Evolutionary conservation across 1,140 invertebrate genomes (phyloP).

Genomic region (Hyposmocoma kahamanoa): DNA sequence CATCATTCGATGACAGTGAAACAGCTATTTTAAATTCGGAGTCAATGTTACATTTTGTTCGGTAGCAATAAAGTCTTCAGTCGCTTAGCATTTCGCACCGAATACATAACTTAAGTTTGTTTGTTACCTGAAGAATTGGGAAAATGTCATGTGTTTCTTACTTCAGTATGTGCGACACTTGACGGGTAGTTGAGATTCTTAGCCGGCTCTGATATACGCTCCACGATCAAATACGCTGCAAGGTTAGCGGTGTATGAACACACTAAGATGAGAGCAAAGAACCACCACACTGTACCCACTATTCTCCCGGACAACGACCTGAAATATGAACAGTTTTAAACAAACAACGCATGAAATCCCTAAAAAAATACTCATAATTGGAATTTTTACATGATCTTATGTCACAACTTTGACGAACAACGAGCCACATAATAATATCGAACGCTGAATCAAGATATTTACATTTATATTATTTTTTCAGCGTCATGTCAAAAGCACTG

Average conservation of each 20-base stretch:
- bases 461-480: not conserved
- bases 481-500: not conserved
- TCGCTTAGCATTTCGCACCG: conserved; percentile 26
- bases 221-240: conserved; percentile 96
- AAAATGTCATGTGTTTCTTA: conserved; percentile 79
- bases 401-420: too few species aligned
- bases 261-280: conserved; percentile 98
- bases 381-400: too few species aligned
- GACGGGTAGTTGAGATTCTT: conserved; percentile 93
- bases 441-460: not conserved
- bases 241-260: conserved; percentile 99
- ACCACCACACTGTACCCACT: conserved; percentile 99
- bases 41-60: too few species aligned
- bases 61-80: conserved; percentile 4
- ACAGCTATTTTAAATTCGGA: too few species aligned
- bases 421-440: too few species aligned
- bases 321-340: not conserved
- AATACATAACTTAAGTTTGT: conserved; percentile 24
- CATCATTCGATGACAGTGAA: too few species aligned
- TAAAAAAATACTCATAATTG: too few species aligned
- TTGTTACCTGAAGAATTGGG: conserved; percentile 52
- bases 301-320: conserved; percentile 95
- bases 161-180: conserved; percentile 91
- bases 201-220: conserved; percentile 94
- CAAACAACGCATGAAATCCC: too few species aligned